Base-by-base conservation (phyloP, 2,888 invertebrate species). In the Stictocephala bisonia region DNA sequence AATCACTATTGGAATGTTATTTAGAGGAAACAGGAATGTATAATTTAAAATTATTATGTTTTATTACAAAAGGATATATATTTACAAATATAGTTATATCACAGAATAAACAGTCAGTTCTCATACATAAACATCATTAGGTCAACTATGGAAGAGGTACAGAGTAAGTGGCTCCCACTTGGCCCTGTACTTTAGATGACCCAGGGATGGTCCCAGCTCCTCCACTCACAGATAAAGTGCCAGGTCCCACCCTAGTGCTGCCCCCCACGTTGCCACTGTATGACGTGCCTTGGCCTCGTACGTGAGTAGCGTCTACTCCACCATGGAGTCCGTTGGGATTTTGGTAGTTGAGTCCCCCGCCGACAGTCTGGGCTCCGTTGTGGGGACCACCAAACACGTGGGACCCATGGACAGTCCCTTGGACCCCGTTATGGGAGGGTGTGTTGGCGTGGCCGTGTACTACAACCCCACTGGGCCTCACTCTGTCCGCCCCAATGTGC, bases 371-470 rank as follows among this genome's bases (percentile, higher is more conserved):
- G 9, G 35, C 60, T 20, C 60, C n/a, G 41, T 60, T 60, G 60
- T 60, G 24, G n/a, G 60, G 60, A 1, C 60, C 60, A 7, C 60
- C 60, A 18, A 60, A 60, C 40, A 60, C 60, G 7, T 40, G 60
- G 24, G 40, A 40, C 11, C 60, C 60, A 24, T 60, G 60, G n/a
- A 60, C 60, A 26, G 20, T 60, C 6, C 40, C 40, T 22, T 60
- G 24, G 2, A 11, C 11, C 1, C 40, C 60, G 20, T 40, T 20
- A 41, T 60, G 60, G 3, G 40, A 22, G 1, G 60, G 60, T 15
- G 40, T 29, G 60, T 60, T 60, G 60, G 60, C 60, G 41, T 60
- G 60, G 35, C 60, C 60, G 60, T 60, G 60, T n/a, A 60, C 60
- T 22, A 60, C 40, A 11, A 41, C 40, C 6, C 60, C 60, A n/a